Percentiles rank a stretch among this genome's conserved stretches.
Evolutionary conservation across 1,140 invertebrate species (phyloP).

Genomic region (Acromyrmex echinatior): DNA sequence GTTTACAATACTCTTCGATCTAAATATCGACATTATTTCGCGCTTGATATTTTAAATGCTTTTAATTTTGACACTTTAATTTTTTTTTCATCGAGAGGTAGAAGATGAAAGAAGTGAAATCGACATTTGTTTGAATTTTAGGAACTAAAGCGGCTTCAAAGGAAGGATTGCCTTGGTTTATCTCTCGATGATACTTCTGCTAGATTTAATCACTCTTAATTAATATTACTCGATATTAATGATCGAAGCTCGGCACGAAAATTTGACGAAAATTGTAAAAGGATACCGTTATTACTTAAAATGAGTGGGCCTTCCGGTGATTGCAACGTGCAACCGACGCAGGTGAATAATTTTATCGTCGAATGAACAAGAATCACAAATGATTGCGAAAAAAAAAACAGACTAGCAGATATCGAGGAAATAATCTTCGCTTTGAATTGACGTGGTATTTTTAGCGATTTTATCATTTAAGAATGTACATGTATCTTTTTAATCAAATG

Average conservation of each 20-base stretch:
- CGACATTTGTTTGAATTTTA: slow-evolving; percentile 34
- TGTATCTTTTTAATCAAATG: no score
- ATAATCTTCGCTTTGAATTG: neutral
- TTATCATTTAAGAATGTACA: neutral
- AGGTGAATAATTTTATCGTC: slow-evolving; percentile 74
- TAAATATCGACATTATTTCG: neutral
- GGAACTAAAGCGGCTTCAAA: slow-evolving; percentile 18
- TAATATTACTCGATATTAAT: slow-evolving; percentile 30
- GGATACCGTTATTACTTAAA: slow-evolving; percentile 6
- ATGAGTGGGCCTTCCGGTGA: slow-evolving; percentile 68
- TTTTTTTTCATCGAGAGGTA: neutral
- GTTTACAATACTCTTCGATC: neutral
- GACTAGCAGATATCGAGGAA: neutral
- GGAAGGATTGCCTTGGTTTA: neutral
- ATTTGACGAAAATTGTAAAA: slow-evolving; percentile 2
- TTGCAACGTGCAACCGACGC: slow-evolving; percentile 79
- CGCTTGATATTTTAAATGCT: neutral
- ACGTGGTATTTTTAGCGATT: neutral
- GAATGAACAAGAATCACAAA: neutral
- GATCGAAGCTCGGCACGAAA: slow-evolving; percentile 1
- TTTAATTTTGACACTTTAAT: neutral
- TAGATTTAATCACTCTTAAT: slow-evolving; percentile 15
- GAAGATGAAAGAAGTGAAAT: neutral
- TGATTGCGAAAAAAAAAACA: neutral
- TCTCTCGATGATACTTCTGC: neutral